Percentiles rank a stretch among this genome's conserved stretches.
phyloP scores from a whole-genome alignment of 2,797 vertebrate genomes.

The Myotis planiceps region DNA sequence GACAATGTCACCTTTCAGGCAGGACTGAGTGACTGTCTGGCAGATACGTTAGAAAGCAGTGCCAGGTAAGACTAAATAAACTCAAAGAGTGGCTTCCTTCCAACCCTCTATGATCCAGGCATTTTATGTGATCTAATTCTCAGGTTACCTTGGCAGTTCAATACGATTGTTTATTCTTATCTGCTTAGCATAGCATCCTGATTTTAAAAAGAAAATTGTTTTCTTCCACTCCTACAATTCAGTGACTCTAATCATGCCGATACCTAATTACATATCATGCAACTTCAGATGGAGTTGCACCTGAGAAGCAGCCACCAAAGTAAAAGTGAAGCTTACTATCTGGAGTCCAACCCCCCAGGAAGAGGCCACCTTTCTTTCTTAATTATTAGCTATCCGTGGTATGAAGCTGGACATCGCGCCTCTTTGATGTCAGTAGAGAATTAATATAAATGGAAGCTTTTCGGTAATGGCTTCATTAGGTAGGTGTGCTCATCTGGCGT shows the following conservation, averaged over 20 bases:
- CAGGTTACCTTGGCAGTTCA: not conserved
- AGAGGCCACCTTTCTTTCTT: not conserved
- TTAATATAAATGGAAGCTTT: not conserved
- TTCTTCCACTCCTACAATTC: not conserved
- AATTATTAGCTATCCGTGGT: not conserved
- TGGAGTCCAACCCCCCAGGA: not conserved
- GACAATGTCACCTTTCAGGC: not conserved
- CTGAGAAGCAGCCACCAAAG: not conserved
- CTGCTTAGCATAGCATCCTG: not conserved
- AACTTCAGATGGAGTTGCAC: not conserved
- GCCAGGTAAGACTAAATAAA: not conserved
- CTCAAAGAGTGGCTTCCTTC: not conserved
- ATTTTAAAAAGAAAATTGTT: not conserved
- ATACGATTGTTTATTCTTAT: not conserved
- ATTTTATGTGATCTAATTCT: not conserved
- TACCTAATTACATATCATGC: not conserved
- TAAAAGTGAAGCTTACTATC: not conserved
- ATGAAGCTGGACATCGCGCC: not conserved
- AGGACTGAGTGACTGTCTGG: not conserved
- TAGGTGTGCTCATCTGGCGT: not conserved
- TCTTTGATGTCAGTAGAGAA: not conserved
- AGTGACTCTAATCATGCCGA: not conserved
- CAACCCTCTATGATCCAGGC: not conserved
- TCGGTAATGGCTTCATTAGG: not conserved
- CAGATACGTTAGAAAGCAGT: not conserved